Evolutionary conservation across 2,113 vertebrate genomes (phyloP).

Genomic region (Gulo gulo): DNA sequence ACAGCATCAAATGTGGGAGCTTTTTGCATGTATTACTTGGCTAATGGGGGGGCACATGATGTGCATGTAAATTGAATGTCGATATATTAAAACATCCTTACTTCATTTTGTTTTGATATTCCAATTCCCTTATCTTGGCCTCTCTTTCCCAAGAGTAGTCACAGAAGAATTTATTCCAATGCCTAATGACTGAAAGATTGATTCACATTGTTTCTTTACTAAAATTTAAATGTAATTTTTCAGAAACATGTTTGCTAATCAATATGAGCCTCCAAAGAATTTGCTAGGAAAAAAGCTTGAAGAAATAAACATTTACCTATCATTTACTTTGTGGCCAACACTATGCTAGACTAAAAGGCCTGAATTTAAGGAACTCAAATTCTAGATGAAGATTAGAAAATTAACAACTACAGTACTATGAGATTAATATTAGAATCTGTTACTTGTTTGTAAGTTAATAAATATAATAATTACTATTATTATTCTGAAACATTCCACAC

Average conservation of each 20-base stretch:
- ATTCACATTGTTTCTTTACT: background rate
- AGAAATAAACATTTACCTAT: background rate
- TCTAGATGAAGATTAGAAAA: background rate
- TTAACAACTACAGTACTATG: background rate
- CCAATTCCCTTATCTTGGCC: background rate
- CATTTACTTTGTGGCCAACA: background rate
- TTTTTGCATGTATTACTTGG: background rate
- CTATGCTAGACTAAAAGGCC: background rate
- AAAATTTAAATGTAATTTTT: slow-evolving; percentile 4
- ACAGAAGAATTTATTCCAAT: background rate
- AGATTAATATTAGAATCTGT: background rate
- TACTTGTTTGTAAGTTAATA: background rate
- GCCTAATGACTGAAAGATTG: background rate
- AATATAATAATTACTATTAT: background rate
- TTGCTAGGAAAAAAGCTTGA: background rate
- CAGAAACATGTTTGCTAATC: background rate
- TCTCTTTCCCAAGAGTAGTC: background rate
- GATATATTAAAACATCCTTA: background rate
- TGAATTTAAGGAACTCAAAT: background rate
- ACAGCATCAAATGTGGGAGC: background rate
- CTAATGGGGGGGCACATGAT: background rate
- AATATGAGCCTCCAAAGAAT: background rate
- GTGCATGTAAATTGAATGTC: background rate
- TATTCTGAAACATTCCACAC: background rate
- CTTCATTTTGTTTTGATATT: background rate